Percentiles rank a stretch among this genome's conserved stretches.
These are phyloP conservation scores for Myiotriccus ornatus DNA, from an alignment of 2,797 vertebrate species.

Conservation along the genomic window DNA sequence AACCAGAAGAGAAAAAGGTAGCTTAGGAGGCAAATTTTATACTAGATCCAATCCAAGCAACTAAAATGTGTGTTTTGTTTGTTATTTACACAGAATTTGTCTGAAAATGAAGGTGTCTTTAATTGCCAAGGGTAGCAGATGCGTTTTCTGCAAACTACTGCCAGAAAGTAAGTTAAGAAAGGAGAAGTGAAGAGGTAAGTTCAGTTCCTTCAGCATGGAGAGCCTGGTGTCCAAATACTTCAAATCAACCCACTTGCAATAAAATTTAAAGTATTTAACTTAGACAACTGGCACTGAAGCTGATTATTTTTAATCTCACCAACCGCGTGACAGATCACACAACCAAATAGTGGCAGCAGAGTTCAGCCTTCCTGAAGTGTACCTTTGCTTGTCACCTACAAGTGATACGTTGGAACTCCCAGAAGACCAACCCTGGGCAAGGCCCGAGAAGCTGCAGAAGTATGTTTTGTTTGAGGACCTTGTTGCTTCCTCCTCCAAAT, in stretches of 20 bases:
- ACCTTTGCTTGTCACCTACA: neutral
- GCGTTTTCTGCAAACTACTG: constrained; percentile 35
- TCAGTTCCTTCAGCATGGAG: neutral
- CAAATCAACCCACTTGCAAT: neutral
- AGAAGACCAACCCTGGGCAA: neutral
- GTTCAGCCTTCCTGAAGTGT: neutral
- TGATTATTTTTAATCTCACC: neutral
- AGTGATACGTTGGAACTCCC: accelerated
- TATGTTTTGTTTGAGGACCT: neutral
- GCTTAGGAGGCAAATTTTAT: neutral
- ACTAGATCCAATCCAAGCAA: neutral
- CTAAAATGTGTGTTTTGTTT: constrained; percentile 30
- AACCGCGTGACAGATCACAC: accelerated
- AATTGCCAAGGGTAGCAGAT: constrained; percentile 54
- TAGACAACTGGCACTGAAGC: neutral
- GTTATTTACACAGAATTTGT: constrained; percentile 44
- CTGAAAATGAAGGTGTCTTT: constrained; percentile 19
- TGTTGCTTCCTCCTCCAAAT: neutral
- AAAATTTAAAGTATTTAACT: neutral
- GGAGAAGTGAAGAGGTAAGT: constrained; percentile 3
- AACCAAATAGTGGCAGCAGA: accelerated
- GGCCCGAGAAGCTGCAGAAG: neutral
- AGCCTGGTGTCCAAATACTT: neutral
- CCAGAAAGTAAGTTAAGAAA: constrained; percentile 43
- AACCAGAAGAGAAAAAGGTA: neutral